phyloP scores from a whole-genome alignment of 2,888 invertebrate species.

The Drosophila paranaensis region DNA sequence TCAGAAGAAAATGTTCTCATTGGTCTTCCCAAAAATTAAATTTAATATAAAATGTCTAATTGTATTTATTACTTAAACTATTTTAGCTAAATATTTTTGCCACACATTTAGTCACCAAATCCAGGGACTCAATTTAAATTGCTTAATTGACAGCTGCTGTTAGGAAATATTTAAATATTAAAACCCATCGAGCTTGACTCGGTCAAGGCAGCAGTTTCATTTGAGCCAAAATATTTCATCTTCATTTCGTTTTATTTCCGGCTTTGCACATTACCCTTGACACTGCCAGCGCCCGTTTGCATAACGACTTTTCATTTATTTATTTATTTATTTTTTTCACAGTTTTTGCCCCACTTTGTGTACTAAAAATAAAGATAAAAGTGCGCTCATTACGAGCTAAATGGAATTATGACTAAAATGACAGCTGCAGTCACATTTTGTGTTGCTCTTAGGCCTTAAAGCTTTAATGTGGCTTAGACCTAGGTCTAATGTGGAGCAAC shows the following conservation, averaged over 20 bases:
- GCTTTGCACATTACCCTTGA: constrained; percentile 64
- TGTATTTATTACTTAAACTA: no score
- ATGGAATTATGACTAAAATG: not conserved
- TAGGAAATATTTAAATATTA: not conserved
- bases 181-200: not conserved
- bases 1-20: no score
- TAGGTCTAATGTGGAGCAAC: constrained; percentile 3
- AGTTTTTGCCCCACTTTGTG: constrained; percentile 34
- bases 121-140: not conserved
- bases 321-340: not conserved
- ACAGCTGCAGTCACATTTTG: not conserved
- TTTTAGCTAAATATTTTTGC: not conserved
- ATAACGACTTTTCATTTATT: constrained; percentile 27
- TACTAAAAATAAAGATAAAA: constrained; percentile 52
- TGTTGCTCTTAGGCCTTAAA: not conserved
- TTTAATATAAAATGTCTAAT: no score
- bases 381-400: constrained; percentile 56
- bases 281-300: constrained; percentile 62
- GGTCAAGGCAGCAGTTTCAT: constrained; percentile 1
- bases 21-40: no score
- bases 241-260: constrained; percentile 36
- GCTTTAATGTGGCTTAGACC: not conserved
- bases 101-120: not conserved
- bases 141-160: not conserved
- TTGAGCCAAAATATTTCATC: constrained; percentile 27